Evolutionary conservation across 2,113 vertebrate species (phyloP), one percentile per base, ranked within the genome.

Genomic region (Epinephelus lanceolatus): DNA sequence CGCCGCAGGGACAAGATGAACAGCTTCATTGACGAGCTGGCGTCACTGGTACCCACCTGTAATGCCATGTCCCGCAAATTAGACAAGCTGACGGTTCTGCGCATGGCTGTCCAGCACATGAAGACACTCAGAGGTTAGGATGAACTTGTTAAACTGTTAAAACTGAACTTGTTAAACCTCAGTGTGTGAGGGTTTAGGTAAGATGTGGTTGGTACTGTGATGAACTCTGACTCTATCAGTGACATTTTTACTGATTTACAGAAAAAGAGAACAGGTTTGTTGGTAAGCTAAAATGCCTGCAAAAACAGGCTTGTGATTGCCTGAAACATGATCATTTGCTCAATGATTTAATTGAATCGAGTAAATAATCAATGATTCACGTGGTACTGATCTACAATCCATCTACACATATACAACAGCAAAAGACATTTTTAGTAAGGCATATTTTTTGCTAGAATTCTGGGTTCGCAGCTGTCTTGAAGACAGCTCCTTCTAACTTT

Each of bases 81-180:
- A 75, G 98, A 99, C 90, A 99, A 99, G 85, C 97, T 99, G 17
- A 99, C 98, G 0, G 98, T 99, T 15, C 94, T 99, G 45, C 96
- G 98, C 76, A 99, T 99, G 98, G 98, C 98, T 1, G 98, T 99
- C 27, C 98, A 99, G 89, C 98, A 99, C 86, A 99, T 99, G 98
- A 99, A 99, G 94, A 99, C 98, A 0, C 91, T 99, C 86, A 92
- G 98, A 96, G 98, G 98, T 99, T 57, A 96, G 95, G 49, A 6
- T 7, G 14, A 21, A 3, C 5, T 21, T 33, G 3, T 37, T 10
- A 30, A 27, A 47, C 30, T 15, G n/a, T n/a, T n/a, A n/a, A n/a
- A n/a, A n/a, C n/a, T 7, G 14, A 21, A 3, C 5, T 21, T 33
- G 3, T 37, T 10, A 30, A 27, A 47, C 30, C 11, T 23, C 18